Conservation (phyloP, 2,113 vertebrate species). For the Leuciscus idus region DNA sequence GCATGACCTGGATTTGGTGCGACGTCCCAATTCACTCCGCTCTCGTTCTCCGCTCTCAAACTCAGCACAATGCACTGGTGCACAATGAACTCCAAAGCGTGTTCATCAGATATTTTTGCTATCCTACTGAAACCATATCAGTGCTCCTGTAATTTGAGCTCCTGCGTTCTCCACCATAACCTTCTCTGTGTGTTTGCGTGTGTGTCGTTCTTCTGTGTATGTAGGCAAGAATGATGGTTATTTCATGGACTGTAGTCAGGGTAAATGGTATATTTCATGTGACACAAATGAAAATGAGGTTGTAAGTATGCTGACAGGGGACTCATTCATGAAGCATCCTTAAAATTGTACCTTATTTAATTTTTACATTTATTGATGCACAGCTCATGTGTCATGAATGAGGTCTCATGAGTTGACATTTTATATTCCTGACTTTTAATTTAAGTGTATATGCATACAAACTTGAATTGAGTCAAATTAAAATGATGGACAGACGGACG, state of each 20-base stretch:
- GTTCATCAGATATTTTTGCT: neutral
- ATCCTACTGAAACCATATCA: neutral
- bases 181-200: neutral
- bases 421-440: too few species aligned
- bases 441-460: too few species aligned
- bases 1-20: conserved; percentile 74
- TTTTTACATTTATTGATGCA: too few species aligned
- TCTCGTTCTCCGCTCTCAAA: conserved; percentile 29
- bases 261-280: neutral
- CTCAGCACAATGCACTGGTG: neutral
- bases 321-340: neutral
- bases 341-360: too few species aligned
- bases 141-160: neutral
- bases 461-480: too few species aligned
- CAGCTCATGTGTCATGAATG: too few species aligned
- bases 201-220: neutral
- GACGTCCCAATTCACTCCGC: conserved; percentile 45
- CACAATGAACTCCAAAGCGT: neutral
- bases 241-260: neutral
- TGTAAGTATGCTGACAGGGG: neutral
- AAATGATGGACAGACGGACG: too few species aligned
- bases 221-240: neutral
- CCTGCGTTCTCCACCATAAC: neutral
- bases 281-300: neutral
- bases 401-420: too few species aligned